Evolutionary conservation across 2,113 vertebrate species (phyloP).

Genomic region (Lagopus leucura): DNA sequence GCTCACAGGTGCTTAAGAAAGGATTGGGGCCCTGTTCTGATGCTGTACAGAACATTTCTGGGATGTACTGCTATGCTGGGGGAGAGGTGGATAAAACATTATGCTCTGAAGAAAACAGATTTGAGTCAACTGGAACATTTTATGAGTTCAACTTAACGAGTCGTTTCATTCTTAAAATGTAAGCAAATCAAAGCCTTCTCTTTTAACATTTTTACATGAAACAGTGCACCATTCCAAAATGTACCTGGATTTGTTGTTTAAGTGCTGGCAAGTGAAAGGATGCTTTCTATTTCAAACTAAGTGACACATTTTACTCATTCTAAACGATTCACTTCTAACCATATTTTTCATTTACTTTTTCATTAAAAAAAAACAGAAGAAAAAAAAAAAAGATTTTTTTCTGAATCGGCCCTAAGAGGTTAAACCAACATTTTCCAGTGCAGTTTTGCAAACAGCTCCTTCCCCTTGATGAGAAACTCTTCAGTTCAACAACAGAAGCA

Average conservation of each 20-base stretch:
- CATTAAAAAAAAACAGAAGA: not conserved
- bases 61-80: not conserved
- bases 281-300: not conserved
- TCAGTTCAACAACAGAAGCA: not conserved
- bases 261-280: conserved; percentile 32
- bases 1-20: not conserved
- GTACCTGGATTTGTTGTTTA: not conserved
- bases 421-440: not conserved
- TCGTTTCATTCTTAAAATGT: conserved; percentile 50
- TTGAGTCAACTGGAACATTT: conserved; percentile 45
- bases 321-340: not conserved
- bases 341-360: not conserved
- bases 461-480: not conserved
- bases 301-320: conserved; percentile 1
- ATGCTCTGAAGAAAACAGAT: conserved; percentile 46
- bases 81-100: not conserved
- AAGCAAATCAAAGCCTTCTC: conserved; percentile 36
- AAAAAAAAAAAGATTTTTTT: not conserved
- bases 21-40: not conserved
- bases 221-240: conserved; percentile 12
- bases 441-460: not conserved
- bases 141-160: conserved; percentile 45
- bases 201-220: conserved; percentile 45
- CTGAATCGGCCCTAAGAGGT: not conserved
- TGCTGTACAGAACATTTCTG: not conserved